Evolutionary conservation across 2,888 invertebrate genomes (phyloP).

Genomic region (Drosophila nigricruria): DNA sequence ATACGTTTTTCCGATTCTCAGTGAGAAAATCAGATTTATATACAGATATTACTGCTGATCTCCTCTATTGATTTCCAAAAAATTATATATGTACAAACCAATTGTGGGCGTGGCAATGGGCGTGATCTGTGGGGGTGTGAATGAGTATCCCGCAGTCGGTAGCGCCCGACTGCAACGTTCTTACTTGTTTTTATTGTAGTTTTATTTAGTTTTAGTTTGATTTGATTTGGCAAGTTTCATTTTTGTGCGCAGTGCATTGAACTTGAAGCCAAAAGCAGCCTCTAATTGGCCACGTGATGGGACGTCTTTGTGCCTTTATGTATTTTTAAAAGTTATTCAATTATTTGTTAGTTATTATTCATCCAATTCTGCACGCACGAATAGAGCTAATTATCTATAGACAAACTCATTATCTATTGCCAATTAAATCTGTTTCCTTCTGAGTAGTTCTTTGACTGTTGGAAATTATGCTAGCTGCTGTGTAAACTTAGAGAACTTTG

Average conservation of each 20-base stretch:
- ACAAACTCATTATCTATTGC: not conserved
- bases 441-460: not conserved
- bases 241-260: constrained; percentile 29
- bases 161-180: too few species aligned
- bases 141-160: too few species aligned
- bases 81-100: too few species aligned
- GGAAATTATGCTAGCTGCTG: not conserved
- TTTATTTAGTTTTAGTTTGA: constrained; percentile 2
- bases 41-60: too few species aligned
- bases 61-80: too few species aligned
- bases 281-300: constrained; percentile 13
- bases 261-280: constrained; percentile 14
- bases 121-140: too few species aligned
- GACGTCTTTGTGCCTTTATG: constrained; percentile 9
- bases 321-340: constrained; percentile 6
- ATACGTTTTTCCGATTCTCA: too few species aligned
- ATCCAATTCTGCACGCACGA: not conserved
- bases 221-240: constrained; percentile 11
- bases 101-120: too few species aligned
- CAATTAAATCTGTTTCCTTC: not conserved
- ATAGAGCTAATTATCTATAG: not conserved
- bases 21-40: too few species aligned
- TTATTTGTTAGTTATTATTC: not conserved
- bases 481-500: not conserved
- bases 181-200: constrained; percentile 4